Percentiles rank a stretch among this genome's conserved stretches.
Conservation (phyloP, 92 coral and sea anemone genomes). For the Isaurus tuberculatus region DNA sequence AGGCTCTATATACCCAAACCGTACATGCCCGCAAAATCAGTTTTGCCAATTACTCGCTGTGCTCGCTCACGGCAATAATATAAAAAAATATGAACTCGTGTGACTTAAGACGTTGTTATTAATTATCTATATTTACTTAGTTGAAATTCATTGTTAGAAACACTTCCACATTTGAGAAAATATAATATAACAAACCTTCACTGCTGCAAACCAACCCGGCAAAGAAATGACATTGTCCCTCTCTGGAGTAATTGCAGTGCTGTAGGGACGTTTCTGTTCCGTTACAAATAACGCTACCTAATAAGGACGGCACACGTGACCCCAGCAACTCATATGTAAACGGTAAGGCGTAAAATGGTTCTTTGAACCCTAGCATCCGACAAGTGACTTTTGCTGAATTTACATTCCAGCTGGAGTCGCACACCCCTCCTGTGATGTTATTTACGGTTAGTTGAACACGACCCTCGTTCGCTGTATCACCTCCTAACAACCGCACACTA, state of each 20-base stretch:
- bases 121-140: too few species aligned
- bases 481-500: conserved; percentile 19
- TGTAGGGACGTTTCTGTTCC: conserved; percentile 9
- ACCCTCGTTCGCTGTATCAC: conserved; percentile 18
- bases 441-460: conserved; percentile 1
- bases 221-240: conserved; percentile 25
- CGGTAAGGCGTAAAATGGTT: conserved; percentile 9
- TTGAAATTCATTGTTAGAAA: too few species aligned
- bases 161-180: too few species aligned
- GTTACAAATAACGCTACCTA: conserved; percentile 29
- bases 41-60: too few species aligned
- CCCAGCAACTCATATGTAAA: conserved; percentile 29
- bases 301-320: neutral
- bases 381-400: conserved; percentile 28
- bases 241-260: conserved; percentile 7
- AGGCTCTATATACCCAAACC: too few species aligned
- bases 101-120: too few species aligned
- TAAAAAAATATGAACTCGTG: too few species aligned
- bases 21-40: too few species aligned
- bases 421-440: conserved; percentile 8
- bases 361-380: conserved; percentile 34
- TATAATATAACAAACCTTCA: neutral
- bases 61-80: too few species aligned
- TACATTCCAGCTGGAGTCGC: conserved; percentile 22
- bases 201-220: conserved; percentile 35